phyloP scores from a whole-genome alignment of 2,888 invertebrate species.

The Chloroclystis v-ata region DNA sequence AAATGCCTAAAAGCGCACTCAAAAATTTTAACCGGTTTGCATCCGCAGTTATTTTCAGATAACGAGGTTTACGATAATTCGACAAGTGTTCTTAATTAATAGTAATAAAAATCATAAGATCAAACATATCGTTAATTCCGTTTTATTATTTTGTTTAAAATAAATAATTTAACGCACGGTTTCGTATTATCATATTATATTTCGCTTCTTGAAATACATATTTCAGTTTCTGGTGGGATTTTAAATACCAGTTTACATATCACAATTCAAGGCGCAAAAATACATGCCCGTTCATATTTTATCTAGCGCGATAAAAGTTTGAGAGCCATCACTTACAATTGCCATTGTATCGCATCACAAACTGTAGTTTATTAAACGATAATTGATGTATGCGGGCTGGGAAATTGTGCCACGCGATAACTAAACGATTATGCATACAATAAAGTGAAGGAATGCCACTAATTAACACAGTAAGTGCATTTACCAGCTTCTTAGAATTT shows the following conservation, averaged over 20 bases:
- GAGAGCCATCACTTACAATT: constrained; percentile 21
- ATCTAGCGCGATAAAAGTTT: constrained; percentile 21
- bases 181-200: too few species aligned
- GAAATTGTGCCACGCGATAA: constrained; percentile 41
- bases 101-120: constrained; percentile 18
- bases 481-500: constrained; percentile 8
- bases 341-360: constrained; percentile 33
- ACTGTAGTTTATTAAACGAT: constrained; percentile 51
- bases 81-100: constrained; percentile 26
- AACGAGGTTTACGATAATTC: constrained; percentile 29
- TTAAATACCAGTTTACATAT: too few species aligned
- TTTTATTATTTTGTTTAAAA: constrained; percentile 11
- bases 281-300: too few species aligned
- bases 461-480: constrained; percentile 13
- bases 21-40: constrained; percentile 13
- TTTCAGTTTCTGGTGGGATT: too few species aligned
- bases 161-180: not conserved
- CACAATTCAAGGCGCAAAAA: too few species aligned
- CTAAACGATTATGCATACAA: constrained; percentile 30
- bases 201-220: too few species aligned
- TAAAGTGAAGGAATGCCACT: constrained; percentile 14
- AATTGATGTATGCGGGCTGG: constrained; percentile 57
- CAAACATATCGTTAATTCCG: constrained; percentile 10
- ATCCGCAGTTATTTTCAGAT: constrained; percentile 14
- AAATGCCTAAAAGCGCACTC: constrained; percentile 4